These are phyloP conservation scores for Chrysomela aeneicollis DNA, from an alignment of 2,888 invertebrate species.

Conservation along the genomic window DNA sequence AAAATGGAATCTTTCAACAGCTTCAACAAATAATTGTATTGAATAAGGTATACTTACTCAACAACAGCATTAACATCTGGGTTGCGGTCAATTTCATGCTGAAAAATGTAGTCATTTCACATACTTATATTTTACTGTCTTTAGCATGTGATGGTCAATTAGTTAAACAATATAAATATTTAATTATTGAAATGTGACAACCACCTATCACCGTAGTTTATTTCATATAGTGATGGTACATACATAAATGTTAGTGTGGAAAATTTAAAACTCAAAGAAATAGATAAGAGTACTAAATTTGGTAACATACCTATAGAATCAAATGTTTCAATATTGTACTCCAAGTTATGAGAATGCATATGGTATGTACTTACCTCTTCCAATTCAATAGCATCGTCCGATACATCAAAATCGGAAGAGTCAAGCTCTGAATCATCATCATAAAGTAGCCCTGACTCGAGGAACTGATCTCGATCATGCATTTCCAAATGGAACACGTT, in stretches of 20 bases:
- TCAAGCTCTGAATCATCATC: too few species aligned
- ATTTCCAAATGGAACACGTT: constrained; percentile 95
- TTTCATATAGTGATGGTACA: too few species aligned
- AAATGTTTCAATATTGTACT: neutral
- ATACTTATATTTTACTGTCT: constrained; percentile 50
- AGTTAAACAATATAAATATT: too few species aligned
- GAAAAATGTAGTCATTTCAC: constrained; percentile 58
- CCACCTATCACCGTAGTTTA: too few species aligned
- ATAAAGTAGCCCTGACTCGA: too few species aligned
- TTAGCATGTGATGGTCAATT: constrained; percentile 22
- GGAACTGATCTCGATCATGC: constrained; percentile 64
- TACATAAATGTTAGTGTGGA: too few species aligned
- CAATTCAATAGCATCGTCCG: constrained; percentile 85
- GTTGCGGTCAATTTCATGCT: constrained; percentile 83
- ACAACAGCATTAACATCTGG: constrained; percentile 78
- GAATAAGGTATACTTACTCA: constrained; percentile 73
- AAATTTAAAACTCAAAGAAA: too few species aligned
- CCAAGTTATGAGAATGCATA: neutral
- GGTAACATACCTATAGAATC: neutral
- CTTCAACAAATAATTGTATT: neutral
- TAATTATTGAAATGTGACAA: too few species aligned
- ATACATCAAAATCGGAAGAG: constrained; percentile 64
- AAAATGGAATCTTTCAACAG: too few species aligned
- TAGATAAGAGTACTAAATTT: neutral
- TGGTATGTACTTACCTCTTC: constrained; percentile 75